Conservation (phyloP, 92 coral and sea anemone species). For the Zoanthus sansibaricus region DNA sequence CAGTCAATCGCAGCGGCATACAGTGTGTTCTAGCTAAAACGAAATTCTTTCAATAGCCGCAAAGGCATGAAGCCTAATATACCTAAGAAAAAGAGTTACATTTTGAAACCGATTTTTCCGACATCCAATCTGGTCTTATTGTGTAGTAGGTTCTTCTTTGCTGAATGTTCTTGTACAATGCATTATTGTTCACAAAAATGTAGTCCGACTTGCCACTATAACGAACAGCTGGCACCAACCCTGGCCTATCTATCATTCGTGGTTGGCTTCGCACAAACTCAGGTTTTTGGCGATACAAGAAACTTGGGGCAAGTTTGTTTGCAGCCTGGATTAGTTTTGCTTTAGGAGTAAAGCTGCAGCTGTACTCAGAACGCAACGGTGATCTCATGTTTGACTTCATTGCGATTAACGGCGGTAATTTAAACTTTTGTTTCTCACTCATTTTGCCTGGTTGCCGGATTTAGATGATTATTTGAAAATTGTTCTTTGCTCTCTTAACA, state of each 20-base stretch:
- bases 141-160: conserved; percentile 75
- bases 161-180: conserved; percentile 74
- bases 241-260: conserved; percentile 66
- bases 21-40: too few species aligned
- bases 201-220: conserved; percentile 78
- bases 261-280: conserved; percentile 81
- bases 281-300: conserved; percentile 83
- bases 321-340: conserved; percentile 74
- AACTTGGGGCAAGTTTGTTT: conserved; percentile 88
- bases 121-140: conserved; percentile 92
- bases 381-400: conserved; percentile 65
- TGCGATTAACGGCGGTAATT: conserved; percentile 81
- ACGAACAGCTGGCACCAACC: conserved; percentile 85
- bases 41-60: too few species aligned
- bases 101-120: conserved; percentile 82
- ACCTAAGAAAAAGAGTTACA: conserved; percentile 86
- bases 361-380: conserved; percentile 78
- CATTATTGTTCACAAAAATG: conserved; percentile 76
- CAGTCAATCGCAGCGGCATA: too few species aligned
- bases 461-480: neutral
- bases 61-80: too few species aligned
- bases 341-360: conserved; percentile 81
- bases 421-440: conserved; percentile 45
- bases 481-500: neutral
- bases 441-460: neutral